Evolutionary conservation across 2,113 vertebrate genomes (phyloP).

Genomic region (Cyanistes caeruleus): DNA sequence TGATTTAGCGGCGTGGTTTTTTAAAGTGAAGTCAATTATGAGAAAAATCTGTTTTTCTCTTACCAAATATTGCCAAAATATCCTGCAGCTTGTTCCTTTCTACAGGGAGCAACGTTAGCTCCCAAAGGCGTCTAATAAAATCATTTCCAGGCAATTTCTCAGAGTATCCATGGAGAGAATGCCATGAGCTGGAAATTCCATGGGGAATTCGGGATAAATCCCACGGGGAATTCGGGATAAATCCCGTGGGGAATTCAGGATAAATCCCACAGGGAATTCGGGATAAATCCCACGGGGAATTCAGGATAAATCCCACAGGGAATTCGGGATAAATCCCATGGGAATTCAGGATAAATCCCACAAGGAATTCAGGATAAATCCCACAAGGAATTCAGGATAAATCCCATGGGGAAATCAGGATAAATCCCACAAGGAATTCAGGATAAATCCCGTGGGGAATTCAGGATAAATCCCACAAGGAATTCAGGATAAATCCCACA

Average conservation of each 20-base stretch:
- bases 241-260: not conserved
- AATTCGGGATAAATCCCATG: no score
- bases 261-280: not conserved
- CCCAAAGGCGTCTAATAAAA: not conserved
- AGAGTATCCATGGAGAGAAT: not conserved
- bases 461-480: not conserved
- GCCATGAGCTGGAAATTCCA: not conserved
- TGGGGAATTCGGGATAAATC: not conserved
- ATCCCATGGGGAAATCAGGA: not conserved
- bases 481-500: not conserved
- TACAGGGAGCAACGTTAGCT: not conserved
- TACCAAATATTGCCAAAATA: not conserved
- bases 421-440: not conserved
- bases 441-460: not conserved
- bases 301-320: no score
- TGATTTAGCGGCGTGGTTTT: not conserved
- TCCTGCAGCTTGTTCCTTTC: not conserved
- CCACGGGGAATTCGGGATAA: not conserved
- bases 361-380: accelerated
- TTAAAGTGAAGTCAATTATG: not conserved
- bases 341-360: not conserved
- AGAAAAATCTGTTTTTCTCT: not conserved
- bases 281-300: no score
- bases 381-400: accelerated
- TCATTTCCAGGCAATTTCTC: not conserved